Conservation (phyloP, 2,888 invertebrate genomes). For the Pterostichus madidus region DNA sequence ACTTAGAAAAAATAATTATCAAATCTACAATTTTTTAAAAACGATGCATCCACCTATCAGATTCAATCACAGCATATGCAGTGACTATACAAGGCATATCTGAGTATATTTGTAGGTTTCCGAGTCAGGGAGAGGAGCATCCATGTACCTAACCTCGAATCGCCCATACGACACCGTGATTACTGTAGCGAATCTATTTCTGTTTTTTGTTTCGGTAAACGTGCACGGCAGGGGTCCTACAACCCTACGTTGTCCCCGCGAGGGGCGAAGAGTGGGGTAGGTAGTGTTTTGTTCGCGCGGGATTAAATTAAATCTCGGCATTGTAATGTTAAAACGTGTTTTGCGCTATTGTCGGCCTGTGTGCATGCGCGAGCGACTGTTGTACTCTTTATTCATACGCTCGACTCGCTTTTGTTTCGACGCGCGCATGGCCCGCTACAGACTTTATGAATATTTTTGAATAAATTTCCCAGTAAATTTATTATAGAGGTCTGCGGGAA, state of each 20-base stretch:
- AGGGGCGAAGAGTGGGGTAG: constrained; percentile 15
- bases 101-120: too few relatives aligned
- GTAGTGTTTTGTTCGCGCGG: constrained; percentile 71
- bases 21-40: too few relatives aligned
- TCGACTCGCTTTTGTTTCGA: constrained; percentile 52
- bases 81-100: too few relatives aligned
- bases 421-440: constrained; percentile 47
- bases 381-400: constrained; percentile 66
- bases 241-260: constrained; percentile 12
- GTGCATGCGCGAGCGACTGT: constrained; percentile 53
- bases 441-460: constrained; percentile 66
- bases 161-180: constrained; percentile 69
- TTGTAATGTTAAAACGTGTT: constrained; percentile 76
- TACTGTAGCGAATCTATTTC: constrained; percentile 74
- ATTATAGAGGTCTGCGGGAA: constrained; percentile 54
- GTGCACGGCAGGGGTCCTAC: constrained; percentile 36
- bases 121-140: not conserved
- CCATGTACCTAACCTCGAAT: constrained; percentile 17
- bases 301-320: constrained; percentile 76
- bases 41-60: not conserved
- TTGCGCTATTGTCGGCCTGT: constrained; percentile 73
- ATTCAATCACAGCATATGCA: not conserved
- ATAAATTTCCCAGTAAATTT: constrained; percentile 66
- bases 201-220: constrained; percentile 64
- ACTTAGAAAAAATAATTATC: too few relatives aligned